Conservation (phyloP, 2,797 vertebrate species). For the Dicrostonyx torquatus region DNA sequence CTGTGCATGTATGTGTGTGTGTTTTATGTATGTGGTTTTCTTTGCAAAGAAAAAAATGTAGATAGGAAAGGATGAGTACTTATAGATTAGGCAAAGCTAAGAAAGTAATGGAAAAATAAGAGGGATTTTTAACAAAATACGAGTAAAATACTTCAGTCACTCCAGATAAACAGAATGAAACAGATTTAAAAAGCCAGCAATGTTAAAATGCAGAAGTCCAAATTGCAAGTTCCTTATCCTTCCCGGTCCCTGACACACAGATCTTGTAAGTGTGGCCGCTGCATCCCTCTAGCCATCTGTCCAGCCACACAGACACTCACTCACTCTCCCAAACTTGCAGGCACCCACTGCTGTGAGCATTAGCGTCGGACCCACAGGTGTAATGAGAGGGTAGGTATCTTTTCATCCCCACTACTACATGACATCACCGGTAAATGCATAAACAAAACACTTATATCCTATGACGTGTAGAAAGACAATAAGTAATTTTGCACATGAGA, state of each 20-base stretch:
- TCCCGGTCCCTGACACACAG: background rate
- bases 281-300: background rate
- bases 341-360: background rate
- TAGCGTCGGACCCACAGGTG: background rate
- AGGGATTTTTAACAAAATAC: background rate
- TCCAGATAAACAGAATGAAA: background rate
- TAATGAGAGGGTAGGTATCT: background rate
- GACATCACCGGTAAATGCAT: background rate
- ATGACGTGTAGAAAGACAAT: conserved; percentile 22
- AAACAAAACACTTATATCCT: conserved; percentile 34
- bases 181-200: background rate
- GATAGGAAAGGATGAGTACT: background rate
- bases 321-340: background rate
- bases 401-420: background rate
- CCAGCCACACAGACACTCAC: background rate
- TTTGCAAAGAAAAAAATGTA: background rate
- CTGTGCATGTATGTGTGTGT: too few relatives aligned
- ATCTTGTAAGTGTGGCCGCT: background rate
- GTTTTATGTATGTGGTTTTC: background rate
- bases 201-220: background rate
- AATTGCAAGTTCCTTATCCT: background rate
- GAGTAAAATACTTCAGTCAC: background rate
- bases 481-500: conserved; percentile 62
- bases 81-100: background rate
- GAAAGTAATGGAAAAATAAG: background rate